Evolutionary conservation across 2,113 vertebrate species (phyloP).

Genomic region (Anolis carolinensis): DNA sequence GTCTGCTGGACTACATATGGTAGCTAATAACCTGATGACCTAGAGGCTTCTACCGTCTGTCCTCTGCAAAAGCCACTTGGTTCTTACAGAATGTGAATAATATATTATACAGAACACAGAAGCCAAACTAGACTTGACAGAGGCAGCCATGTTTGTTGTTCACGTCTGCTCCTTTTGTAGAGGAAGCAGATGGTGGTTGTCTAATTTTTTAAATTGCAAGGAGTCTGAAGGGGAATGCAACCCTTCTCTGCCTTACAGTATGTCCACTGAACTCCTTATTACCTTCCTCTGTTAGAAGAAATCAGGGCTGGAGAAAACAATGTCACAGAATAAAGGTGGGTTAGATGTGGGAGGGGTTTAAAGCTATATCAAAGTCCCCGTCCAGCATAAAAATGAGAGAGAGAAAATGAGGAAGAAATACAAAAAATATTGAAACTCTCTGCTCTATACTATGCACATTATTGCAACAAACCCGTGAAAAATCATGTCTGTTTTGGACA

Average conservation of each 20-base stretch:
- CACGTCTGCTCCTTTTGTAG: not conserved
- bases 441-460: too few species aligned
- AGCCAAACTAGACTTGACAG: not conserved
- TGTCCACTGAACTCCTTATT: not conserved
- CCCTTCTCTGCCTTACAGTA: not conserved
- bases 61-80: constrained; percentile 42
- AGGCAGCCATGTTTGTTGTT: not conserved
- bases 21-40: constrained; percentile 47
- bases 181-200: not conserved
- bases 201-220: not conserved
- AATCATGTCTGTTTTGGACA: too few species aligned
- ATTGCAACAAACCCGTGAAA: too few species aligned
- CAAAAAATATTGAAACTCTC: too few species aligned
- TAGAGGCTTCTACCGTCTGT: constrained; percentile 36
- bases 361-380: too few species aligned
- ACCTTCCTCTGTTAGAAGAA: too few species aligned
- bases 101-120: constrained; percentile 3
- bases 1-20: constrained; percentile 57
- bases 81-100: constrained; percentile 40
- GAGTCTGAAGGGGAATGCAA: not conserved
- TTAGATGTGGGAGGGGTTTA: too few species aligned
- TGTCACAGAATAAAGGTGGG: too few species aligned
- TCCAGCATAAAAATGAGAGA: too few species aligned
- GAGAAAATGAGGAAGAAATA: too few species aligned
- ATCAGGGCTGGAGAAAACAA: too few species aligned